phyloP scores from a whole-genome alignment of 2,797 vertebrate genomes.

The Pitangus sulphuratus region DNA sequence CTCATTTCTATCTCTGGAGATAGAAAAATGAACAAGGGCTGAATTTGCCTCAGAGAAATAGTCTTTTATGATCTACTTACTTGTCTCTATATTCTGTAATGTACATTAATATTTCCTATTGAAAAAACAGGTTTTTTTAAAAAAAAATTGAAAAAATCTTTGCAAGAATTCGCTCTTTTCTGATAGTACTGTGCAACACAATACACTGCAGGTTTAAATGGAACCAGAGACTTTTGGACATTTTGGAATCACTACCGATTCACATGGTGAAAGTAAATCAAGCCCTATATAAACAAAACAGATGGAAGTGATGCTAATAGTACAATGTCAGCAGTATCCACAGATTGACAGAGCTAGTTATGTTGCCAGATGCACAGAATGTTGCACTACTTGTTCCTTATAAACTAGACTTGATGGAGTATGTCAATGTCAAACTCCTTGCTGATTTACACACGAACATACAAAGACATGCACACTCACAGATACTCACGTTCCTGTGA shows the following conservation, averaged over 20 bases:
- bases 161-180: neutral
- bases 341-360: conserved; percentile 84
- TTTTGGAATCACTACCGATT: conserved; percentile 73
- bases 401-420: conserved; percentile 85
- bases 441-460: conserved; percentile 83
- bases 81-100: neutral
- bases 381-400: conserved; percentile 85
- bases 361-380: conserved; percentile 85
- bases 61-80: neutral
- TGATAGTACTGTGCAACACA: conserved; percentile 54
- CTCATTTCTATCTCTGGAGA: neutral
- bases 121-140: neutral
- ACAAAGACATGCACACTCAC: conserved; percentile 80
- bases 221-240: conserved; percentile 74
- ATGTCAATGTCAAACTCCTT: conserved; percentile 85
- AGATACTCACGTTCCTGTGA: conserved; percentile 82
- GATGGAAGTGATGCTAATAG: conserved; percentile 82
- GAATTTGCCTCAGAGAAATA: neutral
- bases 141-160: neutral
- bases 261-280: conserved; percentile 80
- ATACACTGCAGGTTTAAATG: conserved; percentile 69
- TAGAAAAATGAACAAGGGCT: neutral
- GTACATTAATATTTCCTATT: neutral
- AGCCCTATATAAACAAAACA: conserved; percentile 83
- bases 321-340: conserved; percentile 84